phyloP scores from a whole-genome alignment of 2,888 invertebrate genomes.

The Torymus aiolomorphi region DNA sequence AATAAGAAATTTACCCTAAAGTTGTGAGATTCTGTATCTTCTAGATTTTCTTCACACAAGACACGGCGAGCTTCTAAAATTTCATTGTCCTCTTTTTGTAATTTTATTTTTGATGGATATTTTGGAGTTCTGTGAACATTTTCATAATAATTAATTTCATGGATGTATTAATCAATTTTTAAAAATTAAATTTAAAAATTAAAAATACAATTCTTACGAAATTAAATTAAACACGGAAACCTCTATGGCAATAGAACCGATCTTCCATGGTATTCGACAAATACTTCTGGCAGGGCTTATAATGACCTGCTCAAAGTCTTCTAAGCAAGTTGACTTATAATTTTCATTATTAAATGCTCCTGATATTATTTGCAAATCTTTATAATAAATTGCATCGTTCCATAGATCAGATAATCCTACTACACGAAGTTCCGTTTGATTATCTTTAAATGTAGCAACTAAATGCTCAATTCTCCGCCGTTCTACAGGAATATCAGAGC shows the following conservation, averaged over 20 bases:
- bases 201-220: slow-evolving; percentile 41
- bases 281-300: slow-evolving; percentile 56
- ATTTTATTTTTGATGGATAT: slow-evolving; percentile 48
- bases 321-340: slow-evolving; percentile 43
- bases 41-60: background rate
- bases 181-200: too few species aligned
- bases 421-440: slow-evolving; percentile 55
- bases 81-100: slow-evolving; percentile 48
- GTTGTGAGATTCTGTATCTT: slow-evolving; percentile 16
- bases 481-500: slow-evolving; percentile 19
- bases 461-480: slow-evolving; percentile 54
- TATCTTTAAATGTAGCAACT: slow-evolving; percentile 56
- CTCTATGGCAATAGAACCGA: slow-evolving; percentile 37
- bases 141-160: too few species aligned
- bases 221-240: slow-evolving; percentile 38
- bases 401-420: slow-evolving; percentile 56
- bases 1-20: slow-evolving; percentile 2
- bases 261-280: slow-evolving; percentile 53
- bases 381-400: slow-evolving; percentile 58
- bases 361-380: slow-evolving; percentile 59
- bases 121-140: slow-evolving; percentile 29
- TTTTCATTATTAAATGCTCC: slow-evolving; percentile 36
- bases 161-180: too few species aligned
- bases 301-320: slow-evolving; percentile 55
- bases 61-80: slow-evolving; percentile 36